Evolutionary conservation across 2,113 vertebrate genomes (phyloP).

Genomic region (Pelecanus crispus): DNA sequence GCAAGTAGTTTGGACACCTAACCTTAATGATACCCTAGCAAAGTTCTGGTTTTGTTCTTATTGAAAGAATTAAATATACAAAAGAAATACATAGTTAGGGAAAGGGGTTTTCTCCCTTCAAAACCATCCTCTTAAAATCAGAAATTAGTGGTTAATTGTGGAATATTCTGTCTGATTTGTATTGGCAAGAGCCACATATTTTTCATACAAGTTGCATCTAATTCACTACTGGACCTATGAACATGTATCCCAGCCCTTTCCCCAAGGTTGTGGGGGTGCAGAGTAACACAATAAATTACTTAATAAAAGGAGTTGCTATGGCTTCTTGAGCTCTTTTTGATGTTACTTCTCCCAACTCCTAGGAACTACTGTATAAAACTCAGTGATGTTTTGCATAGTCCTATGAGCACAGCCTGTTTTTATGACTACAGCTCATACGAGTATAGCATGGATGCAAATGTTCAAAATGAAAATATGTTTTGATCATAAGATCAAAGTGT

Average conservation of each 20-base stretch:
- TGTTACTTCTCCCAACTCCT: background rate
- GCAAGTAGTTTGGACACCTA: background rate
- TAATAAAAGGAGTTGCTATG: background rate
- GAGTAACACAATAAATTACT: background rate
- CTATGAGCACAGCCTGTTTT: background rate
- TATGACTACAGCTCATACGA: background rate
- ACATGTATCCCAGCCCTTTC: background rate
- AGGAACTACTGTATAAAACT: background rate
- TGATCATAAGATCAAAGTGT: constrained; percentile 24
- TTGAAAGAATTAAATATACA: background rate
- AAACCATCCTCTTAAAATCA: background rate
- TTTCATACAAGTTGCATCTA: background rate
- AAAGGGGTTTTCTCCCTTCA: background rate
- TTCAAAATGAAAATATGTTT: background rate
- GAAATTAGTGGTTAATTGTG: background rate
- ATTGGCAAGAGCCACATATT: background rate
- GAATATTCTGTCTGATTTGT: background rate
- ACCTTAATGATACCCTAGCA: background rate
- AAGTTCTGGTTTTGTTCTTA: background rate
- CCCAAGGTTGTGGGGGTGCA: background rate
- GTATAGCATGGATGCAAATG: constrained; percentile 26
- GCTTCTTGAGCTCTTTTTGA: background rate
- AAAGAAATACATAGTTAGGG: background rate
- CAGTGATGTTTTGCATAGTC: background rate
- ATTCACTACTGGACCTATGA: background rate